Evolutionary conservation across 2,888 invertebrate species (phyloP).

Genomic region (Venustoraphidia nigricollis): DNA sequence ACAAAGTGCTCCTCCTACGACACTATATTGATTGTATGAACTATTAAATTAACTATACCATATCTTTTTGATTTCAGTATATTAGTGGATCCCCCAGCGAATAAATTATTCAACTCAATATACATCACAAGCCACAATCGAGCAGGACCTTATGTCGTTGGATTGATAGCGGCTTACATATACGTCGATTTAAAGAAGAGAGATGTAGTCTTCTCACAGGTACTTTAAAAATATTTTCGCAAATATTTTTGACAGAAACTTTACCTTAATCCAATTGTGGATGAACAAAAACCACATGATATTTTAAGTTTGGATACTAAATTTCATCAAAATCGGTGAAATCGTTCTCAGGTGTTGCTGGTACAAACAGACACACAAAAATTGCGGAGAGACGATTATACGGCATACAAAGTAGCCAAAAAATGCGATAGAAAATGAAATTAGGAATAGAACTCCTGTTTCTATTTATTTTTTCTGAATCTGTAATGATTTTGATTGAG

Average conservation of each 20-base stretch:
- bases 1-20: too few relatives aligned
- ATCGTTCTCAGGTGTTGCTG: too few relatives aligned
- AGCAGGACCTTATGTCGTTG: slow-evolving; percentile 24
- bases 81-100: slow-evolving; percentile 11
- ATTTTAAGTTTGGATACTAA: too few relatives aligned
- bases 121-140: slow-evolving; percentile 17
- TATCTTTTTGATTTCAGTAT: slow-evolving; percentile 10
- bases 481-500: neutral
- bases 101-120: slow-evolving; percentile 13
- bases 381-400: too few relatives aligned
- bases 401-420: too few relatives aligned
- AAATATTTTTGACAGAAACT: neutral
- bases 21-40: too few relatives aligned
- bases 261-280: too few relatives aligned
- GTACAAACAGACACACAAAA: too few relatives aligned
- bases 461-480: neutral
- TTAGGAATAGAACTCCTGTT: neutral
- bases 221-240: neutral
- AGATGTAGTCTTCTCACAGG: neutral
- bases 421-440: too few relatives aligned
- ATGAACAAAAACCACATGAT: too few relatives aligned
- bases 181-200: slow-evolving; percentile 6
- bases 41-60: neutral
- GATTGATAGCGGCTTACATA: slow-evolving; percentile 22
- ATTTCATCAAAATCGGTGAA: too few relatives aligned